Base-by-base conservation (phyloP, 1,140 invertebrate genomes). In the Drosophila lowei region DNA sequence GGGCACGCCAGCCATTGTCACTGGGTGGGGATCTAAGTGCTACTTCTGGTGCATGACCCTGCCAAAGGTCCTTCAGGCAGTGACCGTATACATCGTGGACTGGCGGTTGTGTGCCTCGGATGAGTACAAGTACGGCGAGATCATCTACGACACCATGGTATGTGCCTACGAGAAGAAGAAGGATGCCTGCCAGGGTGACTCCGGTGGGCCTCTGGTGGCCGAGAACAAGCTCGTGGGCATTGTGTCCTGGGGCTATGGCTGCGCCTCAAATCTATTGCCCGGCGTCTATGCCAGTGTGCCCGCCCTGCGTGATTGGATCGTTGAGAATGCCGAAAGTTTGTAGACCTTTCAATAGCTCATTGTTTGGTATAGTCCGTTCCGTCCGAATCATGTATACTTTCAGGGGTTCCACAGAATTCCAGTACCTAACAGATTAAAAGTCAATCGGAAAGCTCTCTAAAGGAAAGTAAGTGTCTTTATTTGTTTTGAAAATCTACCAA, bases 221-320 rank as follows among this genome's bases (percentile, higher is more conserved):
- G 49, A 89, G n/a, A 73, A 83, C 46, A 0, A 89, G 38, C 65
- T 94, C 4, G 91, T 93, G 30, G 94, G 94, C 42, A 90, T 95
- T 15, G 93, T 93, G 1, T 94, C 94, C 3, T 95, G 94, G 93
- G 94, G 94, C 3, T 90, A 90, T 13, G 93, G 92, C 1, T 95
- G 94, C 72, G 94, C 92, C 2, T 67, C 80, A 6, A 63, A 80
- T 13, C 71, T 89, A 3, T 90, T 91, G 13, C 94, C 94, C 0
- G 94, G 94, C 13, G 93, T 95, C 3, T 95, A 94, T 73, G 93
- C 93, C 1, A 92, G 93, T 61, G 92, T 94, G 1, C 50, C 89
- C 3, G 5, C 13, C 9, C 60, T 91, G 18, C 58, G 59, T 1
- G 38, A 76, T 16, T 93, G 93, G 93, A 72, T 89, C 48, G 2